Percentiles rank a stretch among this genome's conserved stretches.
Evolutionary conservation across 2,888 invertebrate genomes (phyloP).

Genomic region (Drosophila ezoana): DNA sequence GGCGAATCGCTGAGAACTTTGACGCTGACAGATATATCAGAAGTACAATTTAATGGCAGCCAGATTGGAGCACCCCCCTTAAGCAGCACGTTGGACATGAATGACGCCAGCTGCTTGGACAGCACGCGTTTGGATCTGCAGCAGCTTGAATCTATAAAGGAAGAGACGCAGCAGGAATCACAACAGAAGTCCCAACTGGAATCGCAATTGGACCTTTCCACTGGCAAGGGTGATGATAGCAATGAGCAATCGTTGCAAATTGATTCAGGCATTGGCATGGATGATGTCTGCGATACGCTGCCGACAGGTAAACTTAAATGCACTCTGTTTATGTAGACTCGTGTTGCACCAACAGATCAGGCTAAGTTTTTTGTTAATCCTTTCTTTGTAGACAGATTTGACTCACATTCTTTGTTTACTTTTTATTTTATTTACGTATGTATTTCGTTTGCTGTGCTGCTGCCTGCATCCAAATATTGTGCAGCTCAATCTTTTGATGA

Average conservation of each 20-base stretch:
- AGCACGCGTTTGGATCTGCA: constrained; percentile 34
- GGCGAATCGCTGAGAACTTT: constrained; percentile 22
- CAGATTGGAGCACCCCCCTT: constrained; percentile 17
- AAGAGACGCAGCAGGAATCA: neutral
- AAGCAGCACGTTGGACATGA: constrained; percentile 44
- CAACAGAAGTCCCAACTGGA: neutral
- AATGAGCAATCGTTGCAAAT: constrained; percentile 24
- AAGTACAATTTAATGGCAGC: constrained; percentile 7
- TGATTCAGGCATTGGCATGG: constrained; percentile 61
- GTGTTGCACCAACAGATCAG: constrained; percentile 20
- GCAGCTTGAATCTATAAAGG: neutral
- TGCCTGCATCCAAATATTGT: constrained; percentile 37
- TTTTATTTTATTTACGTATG: constrained; percentile 58
- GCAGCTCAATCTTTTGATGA: constrained; percentile 76
- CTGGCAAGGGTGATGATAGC: neutral
- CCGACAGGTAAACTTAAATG: constrained; percentile 59
- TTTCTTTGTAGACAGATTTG: constrained; percentile 39
- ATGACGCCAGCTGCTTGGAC: constrained; percentile 46
- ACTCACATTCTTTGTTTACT: constrained; percentile 55
- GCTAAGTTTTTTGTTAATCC: constrained; percentile 69
- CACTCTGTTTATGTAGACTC: constrained; percentile 1
- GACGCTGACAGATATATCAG: constrained; percentile 10
- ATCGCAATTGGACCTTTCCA: neutral
- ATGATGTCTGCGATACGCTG: constrained; percentile 26
- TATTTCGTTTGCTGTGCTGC: constrained; percentile 46